Conservation (phyloP, 2,113 vertebrate genomes). For the Manacus vitellinus region DNA sequence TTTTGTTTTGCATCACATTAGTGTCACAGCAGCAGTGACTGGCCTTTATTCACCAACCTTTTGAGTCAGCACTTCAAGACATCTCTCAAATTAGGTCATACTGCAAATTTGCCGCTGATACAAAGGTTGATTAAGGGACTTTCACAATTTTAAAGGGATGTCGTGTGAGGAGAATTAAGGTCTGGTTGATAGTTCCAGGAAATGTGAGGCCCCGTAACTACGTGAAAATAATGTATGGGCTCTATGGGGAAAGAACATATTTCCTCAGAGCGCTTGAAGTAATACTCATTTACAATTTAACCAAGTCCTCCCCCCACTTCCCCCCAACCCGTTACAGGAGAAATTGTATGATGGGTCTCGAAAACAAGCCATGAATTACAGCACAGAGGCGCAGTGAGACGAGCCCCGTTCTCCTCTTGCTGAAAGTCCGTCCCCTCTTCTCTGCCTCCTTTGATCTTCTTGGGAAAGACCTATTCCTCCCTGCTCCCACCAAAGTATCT, state of each 20-base stretch:
- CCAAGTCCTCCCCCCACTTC: constrained; percentile 40
- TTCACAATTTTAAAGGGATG: constrained; percentile 74
- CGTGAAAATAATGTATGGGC: constrained; percentile 73
- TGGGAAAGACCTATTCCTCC: background rate
- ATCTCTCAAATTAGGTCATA: constrained; percentile 82
- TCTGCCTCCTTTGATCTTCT: constrained; percentile 23
- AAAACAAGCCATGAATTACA: constrained; percentile 68
- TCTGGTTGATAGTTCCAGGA: constrained; percentile 78
- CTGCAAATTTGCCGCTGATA: constrained; percentile 78
- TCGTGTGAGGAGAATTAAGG: constrained; percentile 76
- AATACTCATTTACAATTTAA: constrained; percentile 75
- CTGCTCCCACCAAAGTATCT: background rate
- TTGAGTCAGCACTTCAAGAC: constrained; percentile 83
- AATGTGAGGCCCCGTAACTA: constrained; percentile 68
- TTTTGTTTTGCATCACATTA: constrained; percentile 81
- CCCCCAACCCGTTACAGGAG: background rate
- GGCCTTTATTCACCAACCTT: constrained; percentile 78
- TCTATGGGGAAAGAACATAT: constrained; percentile 59
- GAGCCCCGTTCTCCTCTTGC: background rate
- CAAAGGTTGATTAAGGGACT: constrained; percentile 84
- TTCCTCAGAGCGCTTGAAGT: constrained; percentile 64
- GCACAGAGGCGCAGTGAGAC: background rate
- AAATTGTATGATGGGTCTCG: constrained; percentile 29
- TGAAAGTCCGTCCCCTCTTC: constrained; percentile 16
- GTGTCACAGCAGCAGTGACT: constrained; percentile 72